Evolutionary conservation across 2,113 vertebrate species (phyloP).

Genomic region (Lipotes vexillifer): DNA sequence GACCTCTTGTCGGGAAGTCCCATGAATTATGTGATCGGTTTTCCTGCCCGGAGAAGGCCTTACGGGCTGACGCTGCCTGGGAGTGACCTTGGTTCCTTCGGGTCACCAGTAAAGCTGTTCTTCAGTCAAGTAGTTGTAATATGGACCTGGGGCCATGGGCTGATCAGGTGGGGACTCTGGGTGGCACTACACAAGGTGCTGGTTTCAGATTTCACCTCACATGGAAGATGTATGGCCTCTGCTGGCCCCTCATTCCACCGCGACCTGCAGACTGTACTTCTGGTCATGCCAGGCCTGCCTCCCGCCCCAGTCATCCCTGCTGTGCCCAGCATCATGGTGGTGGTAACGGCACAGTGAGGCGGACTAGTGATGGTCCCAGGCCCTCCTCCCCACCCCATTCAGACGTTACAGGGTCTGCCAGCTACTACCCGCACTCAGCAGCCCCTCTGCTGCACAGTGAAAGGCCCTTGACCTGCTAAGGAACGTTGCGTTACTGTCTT

Average conservation of each 20-base stretch:
- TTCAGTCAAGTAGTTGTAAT: neutral
- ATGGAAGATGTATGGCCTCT: neutral
- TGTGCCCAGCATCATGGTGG: fast-evolving
- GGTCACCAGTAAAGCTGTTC: conserved; percentile 58
- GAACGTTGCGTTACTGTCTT: fast-evolving
- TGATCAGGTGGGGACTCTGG: neutral
- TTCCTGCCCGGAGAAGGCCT: neutral
- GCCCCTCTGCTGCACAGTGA: neutral
- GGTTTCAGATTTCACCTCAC: neutral
- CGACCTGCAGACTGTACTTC: neutral
- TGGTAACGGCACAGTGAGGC: fast-evolving
- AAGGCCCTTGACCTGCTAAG: neutral
- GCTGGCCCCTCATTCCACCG: neutral
- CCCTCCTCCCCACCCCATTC: neutral
- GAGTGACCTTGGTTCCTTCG: neutral
- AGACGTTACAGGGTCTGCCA: neutral
- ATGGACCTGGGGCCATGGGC: neutral
- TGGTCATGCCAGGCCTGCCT: neutral
- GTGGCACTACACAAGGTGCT: neutral
- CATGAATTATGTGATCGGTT: neutral
- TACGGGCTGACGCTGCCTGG: neutral
- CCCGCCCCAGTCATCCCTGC: neutral
- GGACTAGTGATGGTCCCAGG: neutral
- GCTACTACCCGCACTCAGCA: fast-evolving
- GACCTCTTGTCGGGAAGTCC: neutral